Base-by-base conservation (phyloP, 2,113 vertebrate genomes). In the Macrotis lagotis region DNA sequence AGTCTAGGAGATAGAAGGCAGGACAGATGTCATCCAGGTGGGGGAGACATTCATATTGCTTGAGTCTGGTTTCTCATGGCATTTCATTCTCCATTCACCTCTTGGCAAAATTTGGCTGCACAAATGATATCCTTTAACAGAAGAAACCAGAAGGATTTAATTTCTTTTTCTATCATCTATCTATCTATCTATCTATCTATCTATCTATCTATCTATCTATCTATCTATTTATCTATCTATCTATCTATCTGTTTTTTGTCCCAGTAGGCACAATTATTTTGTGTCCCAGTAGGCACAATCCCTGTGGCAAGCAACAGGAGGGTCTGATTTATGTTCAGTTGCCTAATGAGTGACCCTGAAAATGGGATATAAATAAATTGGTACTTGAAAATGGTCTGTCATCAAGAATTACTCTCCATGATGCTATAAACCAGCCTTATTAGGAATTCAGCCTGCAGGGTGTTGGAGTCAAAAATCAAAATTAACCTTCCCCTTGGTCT, bases 301-400 rank as follows among this genome's bases (percentile, higher is more conserved):
- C 51, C 92, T 92, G 31, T 88, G 47, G 25, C n/a, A 50, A 90
- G 90, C 95, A 48, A 26, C n/a, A 90, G 37, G 48, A 51, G 44
- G 31, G 59, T 93, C 59, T 91, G 53, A 96, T 95, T 93, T 94
- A 89, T 49, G 88, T 96, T 51, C 31, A 53, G 24, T 94, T 96
- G 49, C 91, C 96, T 97, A 97, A 94, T 91, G 83, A 97, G 92
- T 96, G 90, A 96, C 44, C 50, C 88, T 95, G 53, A 92, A 50
- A 47, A 52, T 90, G 93, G 91, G 48, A 48, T 95, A 74, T 93
- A 93, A 97, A 97, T 95, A 96, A 96, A 96, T 94, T 49, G 91
- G 51, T 94, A 51, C 95, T 97, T 97, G 96, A 97, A 97, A 98
- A 96, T 94, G 96, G 50, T 95, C 93, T 97, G 88, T 95, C 96